phyloP scores from a whole-genome alignment of 1,140 invertebrate species.

The Coptotermes formosanus region DNA sequence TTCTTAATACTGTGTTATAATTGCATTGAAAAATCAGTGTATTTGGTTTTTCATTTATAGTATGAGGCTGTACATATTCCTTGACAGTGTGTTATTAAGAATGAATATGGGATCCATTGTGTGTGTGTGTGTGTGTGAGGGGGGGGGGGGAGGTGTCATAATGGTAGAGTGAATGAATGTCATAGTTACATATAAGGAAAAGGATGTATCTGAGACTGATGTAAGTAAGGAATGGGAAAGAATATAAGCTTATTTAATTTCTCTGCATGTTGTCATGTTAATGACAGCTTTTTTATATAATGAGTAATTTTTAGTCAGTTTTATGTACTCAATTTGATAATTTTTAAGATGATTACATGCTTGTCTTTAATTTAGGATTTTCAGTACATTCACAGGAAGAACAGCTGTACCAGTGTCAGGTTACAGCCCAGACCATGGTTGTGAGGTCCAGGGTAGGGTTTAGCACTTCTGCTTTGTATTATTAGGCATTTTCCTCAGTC shows the following conservation, averaged over 20 bases:
- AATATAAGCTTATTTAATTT: not conserved
- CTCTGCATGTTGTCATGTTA: not conserved
- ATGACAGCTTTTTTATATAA: not conserved
- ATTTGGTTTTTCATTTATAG: not conserved
- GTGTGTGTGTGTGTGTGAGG: not conserved
- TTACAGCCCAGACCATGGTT: too few relatives aligned
- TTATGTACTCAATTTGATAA: not conserved
- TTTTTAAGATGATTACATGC: conserved; percentile 8
- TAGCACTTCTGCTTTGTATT: too few relatives aligned
- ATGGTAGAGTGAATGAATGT: not conserved
- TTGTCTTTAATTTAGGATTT: not conserved
- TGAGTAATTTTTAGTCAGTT: not conserved
- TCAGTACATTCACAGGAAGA: not conserved
- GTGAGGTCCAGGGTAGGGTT: too few relatives aligned
- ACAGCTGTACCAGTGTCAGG: too few relatives aligned
- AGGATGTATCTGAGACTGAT: not conserved
- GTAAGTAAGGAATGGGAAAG: not conserved
- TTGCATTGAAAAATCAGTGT: not conserved
- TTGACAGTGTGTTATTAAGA: not conserved
- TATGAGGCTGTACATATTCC: not conserved
- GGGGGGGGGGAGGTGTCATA: too few relatives aligned
- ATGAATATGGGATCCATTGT: not conserved
- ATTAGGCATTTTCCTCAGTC: too few relatives aligned
- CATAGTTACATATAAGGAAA: not conserved
- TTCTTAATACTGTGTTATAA: not conserved